Percentiles rank a stretch among this genome's conserved stretches.
phyloP scores from a whole-genome alignment of 2,888 invertebrate species.

The Melanostoma scalare region DNA sequence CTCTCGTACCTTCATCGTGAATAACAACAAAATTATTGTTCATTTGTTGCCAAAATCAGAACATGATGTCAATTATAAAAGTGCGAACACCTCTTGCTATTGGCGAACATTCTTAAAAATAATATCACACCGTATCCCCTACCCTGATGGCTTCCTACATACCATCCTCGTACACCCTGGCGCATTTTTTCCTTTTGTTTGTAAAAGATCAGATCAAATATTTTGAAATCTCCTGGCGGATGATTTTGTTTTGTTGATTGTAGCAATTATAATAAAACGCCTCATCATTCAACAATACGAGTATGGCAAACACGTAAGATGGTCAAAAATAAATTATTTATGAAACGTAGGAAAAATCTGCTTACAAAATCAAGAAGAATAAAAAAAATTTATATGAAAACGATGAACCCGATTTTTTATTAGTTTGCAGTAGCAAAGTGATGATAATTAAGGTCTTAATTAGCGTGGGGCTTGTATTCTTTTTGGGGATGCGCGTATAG shows the following conservation, averaged over 20 bases:
- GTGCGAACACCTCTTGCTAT: no score
- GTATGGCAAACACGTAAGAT: not conserved
- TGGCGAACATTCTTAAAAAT: no score
- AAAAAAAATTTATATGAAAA: conserved; percentile 1
- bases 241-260: not conserved
- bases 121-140: no score
- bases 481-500: not conserved
- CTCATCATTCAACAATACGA: conserved; percentile 1
- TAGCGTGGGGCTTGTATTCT: conserved; percentile 11
- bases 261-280: not conserved
- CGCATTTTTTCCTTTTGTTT: no score
- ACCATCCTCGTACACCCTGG: no score
- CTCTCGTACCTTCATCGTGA: no score
- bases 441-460: conserved; percentile 7
- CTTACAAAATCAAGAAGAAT: conserved; percentile 38
- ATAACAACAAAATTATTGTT: no score
- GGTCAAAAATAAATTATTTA: conserved; percentile 44
- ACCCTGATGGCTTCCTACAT: no score
- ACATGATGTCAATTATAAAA: no score
- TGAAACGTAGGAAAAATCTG: conserved; percentile 24
- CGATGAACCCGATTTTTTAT: conserved; percentile 10
- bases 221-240: not conserved
- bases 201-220: no score
- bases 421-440: not conserved
- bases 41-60: no score